Evolutionary conservation across 2,888 invertebrate genomes (phyloP).

Genomic region (Drosophila helvetica): DNA sequence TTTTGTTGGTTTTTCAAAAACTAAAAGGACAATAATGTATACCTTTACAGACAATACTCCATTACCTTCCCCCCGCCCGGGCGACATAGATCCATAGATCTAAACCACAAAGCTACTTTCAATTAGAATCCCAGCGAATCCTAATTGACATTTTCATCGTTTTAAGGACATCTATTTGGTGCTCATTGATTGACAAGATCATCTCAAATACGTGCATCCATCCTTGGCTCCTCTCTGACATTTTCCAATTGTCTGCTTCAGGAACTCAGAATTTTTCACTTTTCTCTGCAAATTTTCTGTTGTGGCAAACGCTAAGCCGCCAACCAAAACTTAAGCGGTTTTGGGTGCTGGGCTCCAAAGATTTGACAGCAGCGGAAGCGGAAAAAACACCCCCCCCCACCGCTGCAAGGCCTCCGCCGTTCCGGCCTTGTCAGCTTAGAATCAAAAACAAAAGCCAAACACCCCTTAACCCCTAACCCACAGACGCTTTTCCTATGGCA

Average conservation of each 20-base stretch:
- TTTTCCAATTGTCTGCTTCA: neutral
- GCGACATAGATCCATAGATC: too few species aligned
- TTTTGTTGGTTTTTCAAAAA: too few species aligned
- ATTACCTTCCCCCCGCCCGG: too few species aligned
- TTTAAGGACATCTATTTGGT: neutral
- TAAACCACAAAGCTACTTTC: too few species aligned
- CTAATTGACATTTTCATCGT: neutral
- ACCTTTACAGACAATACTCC: too few species aligned
- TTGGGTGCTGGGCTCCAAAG: constrained; percentile 33
- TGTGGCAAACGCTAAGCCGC: constrained; percentile 49
- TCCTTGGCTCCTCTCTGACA: constrained; percentile 7
- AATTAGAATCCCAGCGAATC: neutral
- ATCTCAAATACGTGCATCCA: neutral
- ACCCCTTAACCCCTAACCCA: constrained; percentile 1
- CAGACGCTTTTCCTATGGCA: neutral
- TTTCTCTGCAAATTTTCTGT: constrained; percentile 30
- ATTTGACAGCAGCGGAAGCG: constrained; percentile 49
- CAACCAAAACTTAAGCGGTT: constrained; percentile 65
- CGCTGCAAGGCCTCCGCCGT: constrained; percentile 12
- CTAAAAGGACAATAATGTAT: too few species aligned
- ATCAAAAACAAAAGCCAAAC: constrained; percentile 65
- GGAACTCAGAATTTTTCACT: constrained; percentile 43
- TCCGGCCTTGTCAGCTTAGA: constrained; percentile 64
- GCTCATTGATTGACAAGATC: neutral
- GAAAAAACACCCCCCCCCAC: neutral